phyloP scores from a whole-genome alignment of 2,113 vertebrate genomes.

The Propithecus coquereli region DNA sequence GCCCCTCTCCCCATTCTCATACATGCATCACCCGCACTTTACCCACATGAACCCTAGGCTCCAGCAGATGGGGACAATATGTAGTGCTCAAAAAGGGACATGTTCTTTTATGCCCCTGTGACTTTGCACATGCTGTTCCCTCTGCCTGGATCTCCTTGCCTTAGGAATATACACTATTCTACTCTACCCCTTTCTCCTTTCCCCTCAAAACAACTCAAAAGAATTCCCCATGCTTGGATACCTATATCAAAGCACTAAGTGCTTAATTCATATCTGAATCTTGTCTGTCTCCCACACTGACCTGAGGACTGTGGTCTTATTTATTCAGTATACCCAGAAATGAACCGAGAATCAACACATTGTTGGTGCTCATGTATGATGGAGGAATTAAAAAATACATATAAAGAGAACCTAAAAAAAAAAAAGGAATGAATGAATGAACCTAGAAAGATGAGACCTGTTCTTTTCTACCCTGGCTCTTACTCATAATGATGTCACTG shows the following conservation, averaged over 20 bases:
- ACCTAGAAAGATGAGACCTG: not conserved
- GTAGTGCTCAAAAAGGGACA: not conserved
- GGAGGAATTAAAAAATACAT: not conserved
- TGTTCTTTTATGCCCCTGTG: not conserved
- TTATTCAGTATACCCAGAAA: not conserved
- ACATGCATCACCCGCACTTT: not conserved
- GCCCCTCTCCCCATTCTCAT: rapidly evolving
- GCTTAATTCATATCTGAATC: not conserved
- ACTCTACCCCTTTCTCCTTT: not conserved
- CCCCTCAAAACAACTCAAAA: too few species aligned
- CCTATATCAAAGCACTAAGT: not conserved
- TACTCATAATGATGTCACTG: not conserved
- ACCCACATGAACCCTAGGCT: not conserved
- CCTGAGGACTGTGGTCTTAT: not conserved
- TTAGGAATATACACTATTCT: rapidly evolving
- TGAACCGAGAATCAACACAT: not conserved
- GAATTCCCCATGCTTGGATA: too few species aligned
- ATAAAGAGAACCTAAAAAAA: not conserved
- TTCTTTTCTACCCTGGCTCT: not conserved
- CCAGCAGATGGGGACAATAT: not conserved
- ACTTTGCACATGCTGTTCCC: not conserved
- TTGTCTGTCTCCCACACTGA: not conserved
- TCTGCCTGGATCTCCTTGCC: not conserved
- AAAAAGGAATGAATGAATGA: not conserved
- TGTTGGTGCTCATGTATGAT: not conserved